phyloP scores from a whole-genome alignment of 2,888 invertebrate genomes.

The Athetis lepigone region DNA sequence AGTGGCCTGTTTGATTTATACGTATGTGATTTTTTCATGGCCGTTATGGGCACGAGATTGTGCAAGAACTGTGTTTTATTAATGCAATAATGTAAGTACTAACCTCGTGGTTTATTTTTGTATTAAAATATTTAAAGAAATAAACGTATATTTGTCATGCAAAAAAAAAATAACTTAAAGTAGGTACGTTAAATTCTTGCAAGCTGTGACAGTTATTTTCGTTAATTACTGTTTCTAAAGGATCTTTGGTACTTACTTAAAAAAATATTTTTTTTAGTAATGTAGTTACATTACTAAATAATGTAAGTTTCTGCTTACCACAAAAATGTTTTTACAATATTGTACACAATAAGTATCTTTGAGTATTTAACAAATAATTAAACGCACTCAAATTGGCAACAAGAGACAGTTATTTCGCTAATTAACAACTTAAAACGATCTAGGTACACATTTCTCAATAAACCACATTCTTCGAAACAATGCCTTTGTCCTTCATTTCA shows the following conservation, averaged over 20 bases:
- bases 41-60: slow-evolving; percentile 34
- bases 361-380: no score
- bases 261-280: no score
- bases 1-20: slow-evolving; percentile 33
- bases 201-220: not conserved
- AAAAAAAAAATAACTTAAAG: not conserved
- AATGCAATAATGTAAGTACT: slow-evolving; percentile 11
- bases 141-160: not conserved
- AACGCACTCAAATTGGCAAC: no score
- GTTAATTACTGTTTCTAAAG: not conserved
- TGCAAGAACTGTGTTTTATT: slow-evolving; percentile 22
- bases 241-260: no score
- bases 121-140: no score
- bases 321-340: no score
- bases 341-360: no score
- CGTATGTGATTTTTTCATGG: slow-evolving; percentile 42
- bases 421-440: not conserved
- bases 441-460: slow-evolving; percentile 12
- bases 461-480: slow-evolving; percentile 30
- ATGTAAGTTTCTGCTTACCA: no score
- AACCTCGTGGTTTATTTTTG: not conserved
- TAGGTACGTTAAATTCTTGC: not conserved
- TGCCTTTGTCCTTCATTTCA: slow-evolving; percentile 39
- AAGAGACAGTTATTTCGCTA: not conserved
- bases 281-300: no score